These are phyloP conservation scores for Limnodromus scolopaceus DNA, from an alignment of 2,797 vertebrate genomes.

Conservation along the genomic window DNA sequence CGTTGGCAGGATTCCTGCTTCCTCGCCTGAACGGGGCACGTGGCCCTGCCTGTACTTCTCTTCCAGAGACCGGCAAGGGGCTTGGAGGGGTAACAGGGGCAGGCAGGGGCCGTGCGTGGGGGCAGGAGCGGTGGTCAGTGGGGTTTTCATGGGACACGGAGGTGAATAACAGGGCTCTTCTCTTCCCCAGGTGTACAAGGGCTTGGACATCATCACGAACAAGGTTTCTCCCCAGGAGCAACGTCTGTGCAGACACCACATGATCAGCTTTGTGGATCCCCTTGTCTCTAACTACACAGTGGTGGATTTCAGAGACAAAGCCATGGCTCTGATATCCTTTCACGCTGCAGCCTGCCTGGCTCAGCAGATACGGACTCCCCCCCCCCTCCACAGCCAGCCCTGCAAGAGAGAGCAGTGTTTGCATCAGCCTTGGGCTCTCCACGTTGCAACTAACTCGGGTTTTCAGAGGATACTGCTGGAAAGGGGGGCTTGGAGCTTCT, in stretches of 20 bases:
- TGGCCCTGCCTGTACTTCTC: background rate
- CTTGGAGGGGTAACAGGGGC: background rate
- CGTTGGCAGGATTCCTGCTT: background rate
- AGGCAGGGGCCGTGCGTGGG: background rate
- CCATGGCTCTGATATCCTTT: conserved; percentile 93
- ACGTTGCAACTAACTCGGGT: fast-evolving
- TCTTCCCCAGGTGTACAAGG: conserved; percentile 88
- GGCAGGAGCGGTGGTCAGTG: background rate
- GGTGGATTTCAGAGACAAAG: conserved; percentile 95
- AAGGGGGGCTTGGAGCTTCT: background rate
- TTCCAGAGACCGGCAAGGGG: background rate
- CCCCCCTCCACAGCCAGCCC: background rate
- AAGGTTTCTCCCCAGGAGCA: conserved; percentile 89
- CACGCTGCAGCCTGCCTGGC: background rate
- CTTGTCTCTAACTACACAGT: conserved; percentile 91
- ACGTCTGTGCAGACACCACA: conserved; percentile 91
- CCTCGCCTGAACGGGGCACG: background rate
- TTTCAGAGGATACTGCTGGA: background rate
- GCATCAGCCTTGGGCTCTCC: background rate
- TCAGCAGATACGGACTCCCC: fast-evolving
- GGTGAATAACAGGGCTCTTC: background rate
- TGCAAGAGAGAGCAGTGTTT: background rate
- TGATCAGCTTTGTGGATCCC: conserved; percentile 96
- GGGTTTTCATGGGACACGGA: fast-evolving
- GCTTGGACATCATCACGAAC: conserved; percentile 96